Conservation (phyloP, 1,140 invertebrate species). For the Xylocopa sonorina region DNA sequence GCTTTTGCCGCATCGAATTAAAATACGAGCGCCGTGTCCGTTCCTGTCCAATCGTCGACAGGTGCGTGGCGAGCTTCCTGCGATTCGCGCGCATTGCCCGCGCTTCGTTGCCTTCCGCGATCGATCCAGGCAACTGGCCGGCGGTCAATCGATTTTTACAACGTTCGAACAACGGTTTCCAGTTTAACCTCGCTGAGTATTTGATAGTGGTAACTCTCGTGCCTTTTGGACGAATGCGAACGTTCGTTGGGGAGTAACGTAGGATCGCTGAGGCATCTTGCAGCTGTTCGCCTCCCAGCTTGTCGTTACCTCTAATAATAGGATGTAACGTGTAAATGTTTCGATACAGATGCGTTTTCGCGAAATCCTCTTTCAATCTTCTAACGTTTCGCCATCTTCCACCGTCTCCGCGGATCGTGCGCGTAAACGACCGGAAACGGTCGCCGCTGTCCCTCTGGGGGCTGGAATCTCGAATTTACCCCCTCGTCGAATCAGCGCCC, state of each 20-base stretch:
- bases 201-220: not conserved
- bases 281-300: no score
- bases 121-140: not conserved
- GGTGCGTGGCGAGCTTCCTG: not conserved
- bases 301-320: no score
- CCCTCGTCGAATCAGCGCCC: not conserved
- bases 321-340: no score
- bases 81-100: not conserved
- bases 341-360: no score
- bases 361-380: no score
- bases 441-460: no score
- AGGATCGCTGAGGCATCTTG: no score
- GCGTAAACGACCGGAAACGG: not conserved
- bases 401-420: not conserved
- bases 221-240: no score
- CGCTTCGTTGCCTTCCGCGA: not conserved
- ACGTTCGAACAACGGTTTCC: not conserved
- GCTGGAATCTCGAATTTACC: not conserved
- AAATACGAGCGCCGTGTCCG: not conserved
- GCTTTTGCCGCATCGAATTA: constrained; percentile 13
- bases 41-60: not conserved
- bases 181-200: not conserved
- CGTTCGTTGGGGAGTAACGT: no score
- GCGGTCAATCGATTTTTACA: not conserved
- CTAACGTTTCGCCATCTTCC: no score